Evolutionary conservation across 2,888 invertebrate genomes (phyloP), one percentile per base, ranked within the genome.

Genomic region (Meteorus cinctellus): DNA sequence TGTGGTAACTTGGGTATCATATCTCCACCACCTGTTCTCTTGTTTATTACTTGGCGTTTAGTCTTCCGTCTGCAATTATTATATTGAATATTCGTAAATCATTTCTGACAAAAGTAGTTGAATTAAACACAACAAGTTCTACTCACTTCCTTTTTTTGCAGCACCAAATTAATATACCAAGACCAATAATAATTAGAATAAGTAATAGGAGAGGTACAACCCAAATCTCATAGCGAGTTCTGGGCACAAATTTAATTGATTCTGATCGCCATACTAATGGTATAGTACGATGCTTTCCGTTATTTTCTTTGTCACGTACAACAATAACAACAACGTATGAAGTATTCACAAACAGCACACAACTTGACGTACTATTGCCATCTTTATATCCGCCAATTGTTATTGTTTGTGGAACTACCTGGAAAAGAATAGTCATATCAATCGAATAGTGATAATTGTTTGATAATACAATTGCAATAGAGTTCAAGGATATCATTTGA

Each of bases 331-430:
- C 73, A 5, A 71, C 69, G 34, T 85, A 86, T 10, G 69, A 78
- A 12, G 6, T 36, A 65, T 19, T 62, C 27, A 1, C 2, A 16
- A 5, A 76, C 2, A 86, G 73, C 0, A 75, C 74, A 27, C 82
- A 83, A 69, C 84, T 83, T 5, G 34, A 62, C 5, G 48, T 72
- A 19, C 82, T 79, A 5, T 63, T 14, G 10, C 48, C 12, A 41
- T 12, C 6, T 12, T 12, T 24, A 16, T 81, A 72, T 51, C 83
- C 81, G 8, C 85, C 85, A 14, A 86, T 75, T 2, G 2, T 68
- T 14, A 86, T 81, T 19, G 63, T 66, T 24, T 4, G 78, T 77
- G 1, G 76, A 79, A 0, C 68, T 78, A 81, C 80, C 79, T 84
- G 14, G 63, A 79, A 62, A 41, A 0, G 0, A 41, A 41, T 12